These are phyloP conservation scores for Globodera rostochiensis DNA, from an alignment of 1,140 invertebrate genomes.

Conservation along the genomic window DNA sequence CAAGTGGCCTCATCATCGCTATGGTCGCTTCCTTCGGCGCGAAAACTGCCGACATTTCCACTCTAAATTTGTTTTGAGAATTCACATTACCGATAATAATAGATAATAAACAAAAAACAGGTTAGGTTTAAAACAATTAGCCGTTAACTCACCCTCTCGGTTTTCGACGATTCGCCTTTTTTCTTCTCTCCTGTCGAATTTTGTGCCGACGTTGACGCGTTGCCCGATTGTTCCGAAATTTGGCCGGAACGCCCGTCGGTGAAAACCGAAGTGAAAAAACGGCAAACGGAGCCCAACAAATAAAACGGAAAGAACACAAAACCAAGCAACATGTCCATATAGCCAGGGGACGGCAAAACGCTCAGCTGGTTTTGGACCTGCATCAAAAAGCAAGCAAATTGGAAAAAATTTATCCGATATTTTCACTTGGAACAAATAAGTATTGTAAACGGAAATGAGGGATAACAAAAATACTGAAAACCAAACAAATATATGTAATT, in stretches of 20 bases:
- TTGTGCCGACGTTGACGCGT: not conserved
- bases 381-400: not conserved
- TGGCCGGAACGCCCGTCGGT: not conserved
- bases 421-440: conserved; percentile 22
- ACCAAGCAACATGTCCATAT: conserved; percentile 24
- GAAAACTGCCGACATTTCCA: conserved; percentile 36
- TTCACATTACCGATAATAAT: not conserved
- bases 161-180: not conserved
- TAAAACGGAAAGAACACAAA: conserved; percentile 7
- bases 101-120: not conserved
- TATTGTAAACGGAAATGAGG: not conserved
- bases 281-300: not conserved
- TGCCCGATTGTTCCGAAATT: not conserved
- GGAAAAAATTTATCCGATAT: not conserved
- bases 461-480: not conserved
- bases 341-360: conserved; percentile 7
- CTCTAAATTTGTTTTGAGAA: conserved; percentile 23
- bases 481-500: not conserved
- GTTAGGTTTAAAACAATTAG: not conserved
- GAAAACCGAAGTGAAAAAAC: conserved; percentile 13
- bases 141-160: not conserved
- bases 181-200: not conserved
- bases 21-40: conserved; percentile 25
- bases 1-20: conserved; percentile 37
- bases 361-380: not conserved